Evolutionary conservation across 2,888 invertebrate genomes (phyloP), one percentile per base, ranked within the genome.

Genomic region (Maniola hyperantus): DNA sequence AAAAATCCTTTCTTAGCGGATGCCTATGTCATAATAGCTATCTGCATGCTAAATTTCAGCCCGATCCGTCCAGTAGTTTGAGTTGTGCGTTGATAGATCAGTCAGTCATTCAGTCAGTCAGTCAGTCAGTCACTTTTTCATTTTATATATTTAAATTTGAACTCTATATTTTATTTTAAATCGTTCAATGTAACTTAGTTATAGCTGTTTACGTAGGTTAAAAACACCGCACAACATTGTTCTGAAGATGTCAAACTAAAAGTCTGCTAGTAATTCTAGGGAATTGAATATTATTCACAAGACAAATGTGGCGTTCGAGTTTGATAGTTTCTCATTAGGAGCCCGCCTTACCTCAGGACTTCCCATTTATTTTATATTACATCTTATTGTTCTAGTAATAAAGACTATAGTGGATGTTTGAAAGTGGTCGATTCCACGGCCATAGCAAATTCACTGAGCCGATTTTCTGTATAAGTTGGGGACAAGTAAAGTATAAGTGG

Each of bases 251-350:
- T 66, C 48, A 67, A 66, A 66, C 67, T 68, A 72, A 71, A 65
- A 71, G 67, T 69, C 64, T 67, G 58, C 71, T 75, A 71, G 71
- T 67, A 71, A 74, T 67, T 73, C 77, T 69, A 70, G 82, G 79
- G 83, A 85, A 87, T 88, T 83, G 87, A 87, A 88, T 88, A 88
- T 88, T 85, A 85, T 86, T 84, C 85, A 83, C 82, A 83, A 88
- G 86, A 86, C 86, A 85, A 88, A 89, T 88, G 84, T 82, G 81
- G 80, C 80, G 83, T 81, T 79, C 73, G 77, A 88, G 85, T 89
- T 89, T 85, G 84, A 88, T 88, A 88, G 88, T 88, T 87, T 84
- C 87, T 85, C 85, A 85, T 88, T 88, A 88, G 80, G 73, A 79
- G 79, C 73, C 74, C 74, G 73, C 73, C 77, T 73, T 78, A 61